Evolutionary conservation across 1,140 invertebrate species (phyloP).

Genomic region (Carposina sasakii): DNA sequence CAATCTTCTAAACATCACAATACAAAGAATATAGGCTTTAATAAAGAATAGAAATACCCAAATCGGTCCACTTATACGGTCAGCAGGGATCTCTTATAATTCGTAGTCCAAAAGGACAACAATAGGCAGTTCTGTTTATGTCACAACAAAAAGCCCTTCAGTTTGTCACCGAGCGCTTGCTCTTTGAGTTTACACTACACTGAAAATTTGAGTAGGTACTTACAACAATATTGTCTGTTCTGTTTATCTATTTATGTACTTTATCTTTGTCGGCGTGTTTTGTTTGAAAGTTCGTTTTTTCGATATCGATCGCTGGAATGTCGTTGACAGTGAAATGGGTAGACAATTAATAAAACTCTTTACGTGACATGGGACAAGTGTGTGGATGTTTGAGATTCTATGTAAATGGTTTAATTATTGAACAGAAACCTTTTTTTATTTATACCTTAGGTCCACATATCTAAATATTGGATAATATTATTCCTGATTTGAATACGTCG

Average conservation of each 20-base stretch:
- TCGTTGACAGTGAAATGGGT: slow-evolving; percentile 67
- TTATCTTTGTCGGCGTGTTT: slow-evolving; percentile 56
- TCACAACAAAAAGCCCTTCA: slow-evolving; percentile 31
- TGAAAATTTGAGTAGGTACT: slow-evolving; percentile 64
- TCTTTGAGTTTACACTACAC: slow-evolving; percentile 67
- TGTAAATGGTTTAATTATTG: no score
- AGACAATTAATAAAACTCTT: slow-evolving; percentile 66
- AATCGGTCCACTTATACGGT: slow-evolving; percentile 50
- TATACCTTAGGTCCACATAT: no score
- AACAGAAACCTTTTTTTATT: no score
- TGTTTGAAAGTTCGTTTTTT: slow-evolving; percentile 46
- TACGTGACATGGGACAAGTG: slow-evolving; percentile 35
- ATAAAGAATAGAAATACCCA: no score
- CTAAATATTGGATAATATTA: no score
- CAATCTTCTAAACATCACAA: no score
- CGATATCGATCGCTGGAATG: slow-evolving; percentile 58
- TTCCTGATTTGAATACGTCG: no score
- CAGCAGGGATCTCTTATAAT: slow-evolving; percentile 37
- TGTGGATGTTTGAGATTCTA: slow-evolving; percentile 41
- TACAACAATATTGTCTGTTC: slow-evolving; percentile 56
- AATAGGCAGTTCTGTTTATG: slow-evolving; percentile 13
- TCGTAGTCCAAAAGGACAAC: slow-evolving; percentile 41
- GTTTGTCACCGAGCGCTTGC: slow-evolving; percentile 50
- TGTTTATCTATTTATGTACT: slow-evolving; percentile 40
- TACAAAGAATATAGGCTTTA: no score